Conservation (phyloP, 1,140 invertebrate species). For the Listronotus bonariensis region DNA sequence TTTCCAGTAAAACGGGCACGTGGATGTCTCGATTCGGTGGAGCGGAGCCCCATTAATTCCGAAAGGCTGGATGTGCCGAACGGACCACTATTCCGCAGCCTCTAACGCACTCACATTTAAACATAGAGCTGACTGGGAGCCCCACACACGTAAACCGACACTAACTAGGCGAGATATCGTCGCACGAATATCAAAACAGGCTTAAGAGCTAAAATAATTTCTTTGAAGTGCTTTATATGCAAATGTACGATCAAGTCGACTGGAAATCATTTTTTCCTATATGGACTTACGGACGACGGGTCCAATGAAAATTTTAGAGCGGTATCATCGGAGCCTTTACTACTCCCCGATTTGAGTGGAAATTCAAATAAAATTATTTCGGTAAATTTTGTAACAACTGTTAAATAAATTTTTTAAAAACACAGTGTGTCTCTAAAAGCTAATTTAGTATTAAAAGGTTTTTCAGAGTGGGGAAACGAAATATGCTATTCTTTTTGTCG, state of each 20-base stretch:
- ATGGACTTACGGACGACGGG: too few relatives aligned
- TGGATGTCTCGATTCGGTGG: slow-evolving; percentile 37
- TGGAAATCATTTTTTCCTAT: slow-evolving; percentile 4
- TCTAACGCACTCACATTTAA: slow-evolving; percentile 15
- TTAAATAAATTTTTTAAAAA: too few relatives aligned
- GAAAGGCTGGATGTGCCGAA: slow-evolving; percentile 36
- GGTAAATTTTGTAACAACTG: too few relatives aligned
- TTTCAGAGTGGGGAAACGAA: too few relatives aligned
- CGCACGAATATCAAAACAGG: slow-evolving; percentile 3
- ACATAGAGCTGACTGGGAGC: slow-evolving; percentile 6
- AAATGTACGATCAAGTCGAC: slow-evolving; percentile 2
- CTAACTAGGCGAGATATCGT: too few relatives aligned
- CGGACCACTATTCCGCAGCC: slow-evolving; percentile 8
- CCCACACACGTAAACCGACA: slow-evolving; percentile 7
- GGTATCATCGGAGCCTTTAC: too few relatives aligned
- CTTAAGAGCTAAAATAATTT: slow-evolving; percentile 13
- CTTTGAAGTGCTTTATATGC: slow-evolving; percentile 13
- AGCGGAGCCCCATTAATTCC: slow-evolving; percentile 45
- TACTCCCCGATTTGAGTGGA: too few relatives aligned
- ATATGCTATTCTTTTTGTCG: too few relatives aligned
- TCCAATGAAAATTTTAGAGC: too few relatives aligned
- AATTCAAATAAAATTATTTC: too few relatives aligned
- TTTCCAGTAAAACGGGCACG: slow-evolving; percentile 51
- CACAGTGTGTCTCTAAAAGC: too few relatives aligned
- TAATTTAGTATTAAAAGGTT: too few relatives aligned